A percentile compares a stretch with the other conserved stretches of the same genome.
These are phyloP conservation scores for Sturnus vulgaris DNA, from an alignment of 2,113 vertebrate species.

Conservation along the genomic window DNA sequence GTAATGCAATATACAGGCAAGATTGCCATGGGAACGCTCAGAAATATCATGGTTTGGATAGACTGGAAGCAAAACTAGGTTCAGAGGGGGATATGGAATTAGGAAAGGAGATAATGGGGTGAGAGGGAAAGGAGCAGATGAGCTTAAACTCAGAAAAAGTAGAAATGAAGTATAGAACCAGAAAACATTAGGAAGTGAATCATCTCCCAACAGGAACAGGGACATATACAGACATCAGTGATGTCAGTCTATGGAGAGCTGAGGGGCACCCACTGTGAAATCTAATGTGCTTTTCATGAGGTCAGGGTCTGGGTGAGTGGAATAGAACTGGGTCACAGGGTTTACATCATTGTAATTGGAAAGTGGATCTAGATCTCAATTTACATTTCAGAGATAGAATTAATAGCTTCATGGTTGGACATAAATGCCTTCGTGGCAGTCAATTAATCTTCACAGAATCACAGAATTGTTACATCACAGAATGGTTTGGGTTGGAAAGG, in stretches of 20 bases:
- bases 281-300: not conserved
- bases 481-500: not conserved
- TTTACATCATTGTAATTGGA: too few relatives aligned
- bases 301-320: rapidly evolving
- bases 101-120: not conserved
- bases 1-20: not conserved
- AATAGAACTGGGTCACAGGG: not conserved
- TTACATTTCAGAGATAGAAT: not conserved
- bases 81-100: not conserved
- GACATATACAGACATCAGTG: not conserved
- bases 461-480: not conserved
- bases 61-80: not conserved
- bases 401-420: not conserved
- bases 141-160: not conserved
- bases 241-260: not conserved
- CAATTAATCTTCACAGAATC: not conserved
- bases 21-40: not conserved
- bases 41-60: not conserved
- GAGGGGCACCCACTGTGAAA: not conserved
- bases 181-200: not conserved
- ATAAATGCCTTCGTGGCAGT: not conserved
- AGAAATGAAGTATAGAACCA: not conserved
- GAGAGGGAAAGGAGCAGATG: not conserved
- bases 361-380: not conserved
- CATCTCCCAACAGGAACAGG: not conserved